Evolutionary conservation across 2,888 invertebrate species (phyloP), one percentile per base, ranked within the genome.

Genomic region (Endomychus coccineus): DNA sequence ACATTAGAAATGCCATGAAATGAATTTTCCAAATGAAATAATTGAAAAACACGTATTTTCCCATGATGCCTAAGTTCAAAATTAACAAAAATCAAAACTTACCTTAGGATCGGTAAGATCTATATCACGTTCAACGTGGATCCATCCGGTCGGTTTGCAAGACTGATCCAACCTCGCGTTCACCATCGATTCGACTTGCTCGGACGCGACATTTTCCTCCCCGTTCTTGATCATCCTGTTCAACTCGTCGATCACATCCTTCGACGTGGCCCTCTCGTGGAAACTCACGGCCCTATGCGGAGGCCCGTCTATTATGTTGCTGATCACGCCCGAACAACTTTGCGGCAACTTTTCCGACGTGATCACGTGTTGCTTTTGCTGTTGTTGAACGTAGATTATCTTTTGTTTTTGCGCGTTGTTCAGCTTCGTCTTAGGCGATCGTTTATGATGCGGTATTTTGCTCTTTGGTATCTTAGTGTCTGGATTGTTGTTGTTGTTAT

Each of bases 51-150:
- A n/a, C n/a, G n/a, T n/a, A n/a, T n/a, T n/a, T n/a, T n/a, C n/a
- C n/a, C n/a, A n/a, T n/a, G n/a, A n/a, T n/a, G n/a, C n/a, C n/a
- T n/a, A n/a, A n/a, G n/a, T n/a, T n/a, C n/a, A 19, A 19, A 19
- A 19, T 7, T 7, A 19, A 19, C 21, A 19, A 19, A 19, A 19
- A 19, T 7, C 6, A 19, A 7, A 19, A 24, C 19, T 19, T 64
- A 83, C 84, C 76, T 83, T 83, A 7, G 83, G 83, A 65, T 84
- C 83, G 49, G 77, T 80, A 54, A 84, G 76, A 66, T 83, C 83
- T 43, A 83, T 79, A 54, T 83, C 80, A 44, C 77, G 74, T 55
- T 84, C 83, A 22, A 85, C 80, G 56, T 83, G 83, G 42, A 84
- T 78, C 84, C 84, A 85, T 22, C 83, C 83, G 1, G 84, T 83